These are phyloP conservation scores for Austrofundulus limnaeus DNA, from an alignment of 2,113 vertebrate species.

Conservation along the genomic window DNA sequence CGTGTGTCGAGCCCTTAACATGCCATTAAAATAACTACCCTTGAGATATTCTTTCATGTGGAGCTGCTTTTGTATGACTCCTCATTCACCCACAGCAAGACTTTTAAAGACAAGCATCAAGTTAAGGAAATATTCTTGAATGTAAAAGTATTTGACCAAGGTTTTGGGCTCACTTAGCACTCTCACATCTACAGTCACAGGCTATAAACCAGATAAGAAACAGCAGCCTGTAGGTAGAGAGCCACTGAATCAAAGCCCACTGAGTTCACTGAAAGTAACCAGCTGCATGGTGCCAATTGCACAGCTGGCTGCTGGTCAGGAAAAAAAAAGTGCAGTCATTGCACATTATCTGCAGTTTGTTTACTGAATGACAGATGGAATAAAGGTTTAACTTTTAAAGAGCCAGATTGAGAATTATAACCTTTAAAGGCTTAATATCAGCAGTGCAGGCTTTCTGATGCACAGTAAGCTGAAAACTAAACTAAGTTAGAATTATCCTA, in stretches of 20 bases:
- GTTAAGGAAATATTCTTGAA: too few species aligned
- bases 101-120: too few species aligned
- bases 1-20: too few species aligned
- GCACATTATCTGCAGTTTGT: constrained; percentile 23
- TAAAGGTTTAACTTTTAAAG: constrained; percentile 37
- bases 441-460: constrained; percentile 12
- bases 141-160: too few species aligned
- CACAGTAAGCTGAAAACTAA: background rate
- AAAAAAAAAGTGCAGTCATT: constrained; percentile 32
- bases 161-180: too few species aligned
- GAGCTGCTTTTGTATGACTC: too few species aligned
- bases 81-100: too few species aligned
- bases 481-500: constrained; percentile 12
- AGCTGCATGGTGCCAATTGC: constrained; percentile 23
- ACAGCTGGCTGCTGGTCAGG: constrained; percentile 30
- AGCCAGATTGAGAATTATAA: constrained; percentile 44
- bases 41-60: too few species aligned
- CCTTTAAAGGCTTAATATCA: constrained; percentile 3
- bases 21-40: too few species aligned
- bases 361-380: constrained; percentile 41
- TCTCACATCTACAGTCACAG: constrained; percentile 9
- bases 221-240: constrained; percentile 32
- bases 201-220: constrained; percentile 19
- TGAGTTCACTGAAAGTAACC: constrained; percentile 36
- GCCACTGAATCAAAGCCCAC: constrained; percentile 29